Percentiles rank a stretch among this genome's conserved stretches.
phyloP scores from a whole-genome alignment of 2,113 vertebrate genomes.

The Verasper variegatus region DNA sequence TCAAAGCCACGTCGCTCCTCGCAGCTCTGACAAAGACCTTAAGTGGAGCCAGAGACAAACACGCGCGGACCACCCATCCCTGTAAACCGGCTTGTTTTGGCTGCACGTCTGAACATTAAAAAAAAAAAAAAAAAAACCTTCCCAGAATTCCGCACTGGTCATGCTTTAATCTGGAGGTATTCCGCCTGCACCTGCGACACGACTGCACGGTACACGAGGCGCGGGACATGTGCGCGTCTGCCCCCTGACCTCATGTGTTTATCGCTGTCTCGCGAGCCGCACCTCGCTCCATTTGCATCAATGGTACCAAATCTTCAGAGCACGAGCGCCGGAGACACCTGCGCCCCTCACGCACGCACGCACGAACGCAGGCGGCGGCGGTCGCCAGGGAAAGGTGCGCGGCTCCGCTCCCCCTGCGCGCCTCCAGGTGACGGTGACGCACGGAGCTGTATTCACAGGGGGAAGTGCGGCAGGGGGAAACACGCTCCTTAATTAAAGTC shows the following conservation, averaged over 20 bases:
- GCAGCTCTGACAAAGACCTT: constrained; percentile 72
- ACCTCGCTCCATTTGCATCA: constrained; percentile 79
- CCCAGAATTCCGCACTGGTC: constrained; percentile 75
- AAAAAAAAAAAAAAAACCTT: constrained; percentile 41
- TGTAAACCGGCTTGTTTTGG: constrained; percentile 75
- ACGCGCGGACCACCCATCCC: constrained; percentile 81
- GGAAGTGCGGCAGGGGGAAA: not conserved
- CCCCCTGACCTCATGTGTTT: constrained; percentile 82
- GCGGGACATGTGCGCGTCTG: constrained; percentile 74
- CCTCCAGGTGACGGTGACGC: constrained; percentile 64
- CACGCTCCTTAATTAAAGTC: constrained; percentile 41
- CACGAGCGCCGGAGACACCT: constrained; percentile 79
- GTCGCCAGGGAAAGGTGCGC: constrained; percentile 30
- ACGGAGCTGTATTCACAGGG: constrained; percentile 30
- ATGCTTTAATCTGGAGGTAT: constrained; percentile 74
- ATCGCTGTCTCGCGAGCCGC: constrained; percentile 74
- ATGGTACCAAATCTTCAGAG: constrained; percentile 27
- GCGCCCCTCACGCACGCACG: constrained; percentile 64
- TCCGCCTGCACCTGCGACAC: constrained; percentile 81
- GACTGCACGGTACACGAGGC: constrained; percentile 73
- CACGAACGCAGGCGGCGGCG: constrained; percentile 46
- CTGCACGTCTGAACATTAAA: constrained; percentile 54
- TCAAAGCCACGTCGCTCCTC: constrained; percentile 74
- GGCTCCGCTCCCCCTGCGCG: constrained; percentile 23
- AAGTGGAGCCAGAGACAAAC: constrained; percentile 79